A percentile compares a stretch with the other conserved stretches of the same genome.
These are phyloP conservation scores for Noctua janthe DNA, from an alignment of 2,888 invertebrate genomes.

Conservation along the genomic window DNA sequence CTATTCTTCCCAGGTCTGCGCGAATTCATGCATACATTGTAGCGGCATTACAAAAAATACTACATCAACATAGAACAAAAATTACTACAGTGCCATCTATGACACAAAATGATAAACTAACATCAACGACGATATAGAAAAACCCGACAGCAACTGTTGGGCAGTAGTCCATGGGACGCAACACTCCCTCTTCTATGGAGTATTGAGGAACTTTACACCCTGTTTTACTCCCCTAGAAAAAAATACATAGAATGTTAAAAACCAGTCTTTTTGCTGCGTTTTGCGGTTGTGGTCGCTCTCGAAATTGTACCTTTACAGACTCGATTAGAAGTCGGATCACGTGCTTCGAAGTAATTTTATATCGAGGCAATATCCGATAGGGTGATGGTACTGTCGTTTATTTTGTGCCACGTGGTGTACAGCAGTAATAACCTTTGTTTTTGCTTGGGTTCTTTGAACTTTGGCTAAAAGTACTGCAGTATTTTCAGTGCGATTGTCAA, in stretches of 20 bases:
- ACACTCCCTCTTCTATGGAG: neutral
- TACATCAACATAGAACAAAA: neutral
- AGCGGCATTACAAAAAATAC: neutral
- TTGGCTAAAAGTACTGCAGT: conserved; percentile 9
- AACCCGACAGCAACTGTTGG: neutral
- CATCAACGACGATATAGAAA: neutral
- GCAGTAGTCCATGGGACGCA: neutral
- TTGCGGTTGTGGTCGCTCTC: neutral
- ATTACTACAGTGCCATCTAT: neutral
- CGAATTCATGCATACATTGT: neutral
- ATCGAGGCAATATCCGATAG: conserved; percentile 78
- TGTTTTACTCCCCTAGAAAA: neutral
- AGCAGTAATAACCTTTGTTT: conserved; percentile 24
- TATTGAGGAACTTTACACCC: neutral
- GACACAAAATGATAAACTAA: neutral
- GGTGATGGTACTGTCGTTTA: conserved; percentile 70
- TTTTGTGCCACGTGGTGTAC: conserved; percentile 52
- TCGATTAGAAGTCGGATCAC: conserved; percentile 72
- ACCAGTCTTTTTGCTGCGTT: neutral
- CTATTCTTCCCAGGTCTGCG: too few relatives aligned
- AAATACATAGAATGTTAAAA: neutral
- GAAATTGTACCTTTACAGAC: conserved; percentile 7
- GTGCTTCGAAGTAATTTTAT: conserved; percentile 77
- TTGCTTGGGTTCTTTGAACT: conserved; percentile 36
- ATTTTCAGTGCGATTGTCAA: conserved; percentile 13